phyloP scores from a whole-genome alignment of 2,797 vertebrate genomes.

The Enteromius fasciolatus region DNA sequence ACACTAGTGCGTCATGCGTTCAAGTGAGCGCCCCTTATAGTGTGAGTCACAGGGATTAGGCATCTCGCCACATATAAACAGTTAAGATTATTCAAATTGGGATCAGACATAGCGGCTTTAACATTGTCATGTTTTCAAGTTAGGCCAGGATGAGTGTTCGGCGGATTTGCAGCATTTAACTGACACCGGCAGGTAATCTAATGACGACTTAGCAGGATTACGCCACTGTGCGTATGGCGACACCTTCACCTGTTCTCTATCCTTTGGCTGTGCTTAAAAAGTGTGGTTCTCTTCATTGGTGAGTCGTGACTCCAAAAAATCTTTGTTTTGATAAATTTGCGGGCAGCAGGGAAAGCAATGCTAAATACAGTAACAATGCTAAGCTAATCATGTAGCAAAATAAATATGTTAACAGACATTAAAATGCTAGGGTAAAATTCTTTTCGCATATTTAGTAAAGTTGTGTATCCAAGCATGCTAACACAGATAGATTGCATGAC shows the following conservation, averaged over 20 bases:
- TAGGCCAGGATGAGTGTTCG: conserved; percentile 37
- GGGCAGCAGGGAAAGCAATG: background rate
- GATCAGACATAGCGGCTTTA: conserved; percentile 52
- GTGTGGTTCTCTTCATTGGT: background rate
- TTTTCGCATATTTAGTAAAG: background rate
- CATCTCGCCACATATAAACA: conserved; percentile 71
- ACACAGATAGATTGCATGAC: background rate
- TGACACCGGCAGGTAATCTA: conserved; percentile 50
- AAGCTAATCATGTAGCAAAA: background rate
- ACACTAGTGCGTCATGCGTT: conserved; percentile 71
- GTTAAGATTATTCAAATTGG: conserved; percentile 73
- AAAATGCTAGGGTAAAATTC: background rate
- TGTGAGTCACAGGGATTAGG: conserved; percentile 73
- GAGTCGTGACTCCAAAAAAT: background rate
- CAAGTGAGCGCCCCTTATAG: conserved; percentile 62
- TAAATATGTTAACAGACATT: background rate
- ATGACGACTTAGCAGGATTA: conserved; percentile 60
- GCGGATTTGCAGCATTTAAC: conserved; percentile 49
- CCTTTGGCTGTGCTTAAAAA: conserved; percentile 29
- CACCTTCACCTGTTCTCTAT: conserved; percentile 51
- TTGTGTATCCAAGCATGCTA: background rate
- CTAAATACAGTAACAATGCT: background rate
- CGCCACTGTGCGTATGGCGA: conserved; percentile 39
- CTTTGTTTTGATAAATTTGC: background rate
- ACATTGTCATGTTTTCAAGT: conserved; percentile 32